Evolutionary conservation across 2,113 vertebrate genomes (phyloP).

Genomic region (Pygoscelis antarcticus): DNA sequence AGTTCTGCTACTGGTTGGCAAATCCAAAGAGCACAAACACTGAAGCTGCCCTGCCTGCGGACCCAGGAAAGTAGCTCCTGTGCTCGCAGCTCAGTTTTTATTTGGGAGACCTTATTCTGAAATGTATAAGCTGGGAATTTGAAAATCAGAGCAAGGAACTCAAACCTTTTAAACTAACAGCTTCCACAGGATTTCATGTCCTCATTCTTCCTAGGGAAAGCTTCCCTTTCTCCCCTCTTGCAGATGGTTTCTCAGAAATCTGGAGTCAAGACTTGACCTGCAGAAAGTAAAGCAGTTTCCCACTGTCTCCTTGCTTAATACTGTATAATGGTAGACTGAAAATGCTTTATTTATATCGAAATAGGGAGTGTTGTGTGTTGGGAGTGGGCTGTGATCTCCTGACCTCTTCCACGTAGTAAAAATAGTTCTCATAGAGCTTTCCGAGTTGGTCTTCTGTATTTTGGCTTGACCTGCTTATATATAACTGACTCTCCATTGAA

Average conservation of each 20-base stretch:
- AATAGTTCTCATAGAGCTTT: conserved; percentile 1
- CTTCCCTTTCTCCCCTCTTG: background rate
- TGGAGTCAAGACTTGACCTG: background rate
- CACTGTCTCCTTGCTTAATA: background rate
- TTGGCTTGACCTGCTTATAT: conserved; percentile 50
- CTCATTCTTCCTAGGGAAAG: background rate
- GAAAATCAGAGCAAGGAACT: background rate
- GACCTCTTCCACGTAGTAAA: background rate
- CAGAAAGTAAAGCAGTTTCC: background rate
- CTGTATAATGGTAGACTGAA: background rate
- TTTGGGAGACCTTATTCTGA: background rate
- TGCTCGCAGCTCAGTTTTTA: background rate
- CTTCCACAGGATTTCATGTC: background rate
- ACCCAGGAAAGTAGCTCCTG: background rate
- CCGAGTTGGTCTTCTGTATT: conserved; percentile 5
- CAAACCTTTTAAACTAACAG: background rate
- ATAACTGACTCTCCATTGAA: conserved; percentile 43
- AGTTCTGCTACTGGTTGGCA: background rate
- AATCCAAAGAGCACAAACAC: background rate
- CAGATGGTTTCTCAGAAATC: background rate
- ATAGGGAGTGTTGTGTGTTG: background rate
- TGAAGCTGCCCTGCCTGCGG: background rate
- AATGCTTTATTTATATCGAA: background rate
- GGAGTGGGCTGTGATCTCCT: background rate
- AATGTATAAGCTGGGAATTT: background rate